These are phyloP conservation scores for Ligdia adustata DNA, from an alignment of 2,888 invertebrate species.

Conservation along the genomic window DNA sequence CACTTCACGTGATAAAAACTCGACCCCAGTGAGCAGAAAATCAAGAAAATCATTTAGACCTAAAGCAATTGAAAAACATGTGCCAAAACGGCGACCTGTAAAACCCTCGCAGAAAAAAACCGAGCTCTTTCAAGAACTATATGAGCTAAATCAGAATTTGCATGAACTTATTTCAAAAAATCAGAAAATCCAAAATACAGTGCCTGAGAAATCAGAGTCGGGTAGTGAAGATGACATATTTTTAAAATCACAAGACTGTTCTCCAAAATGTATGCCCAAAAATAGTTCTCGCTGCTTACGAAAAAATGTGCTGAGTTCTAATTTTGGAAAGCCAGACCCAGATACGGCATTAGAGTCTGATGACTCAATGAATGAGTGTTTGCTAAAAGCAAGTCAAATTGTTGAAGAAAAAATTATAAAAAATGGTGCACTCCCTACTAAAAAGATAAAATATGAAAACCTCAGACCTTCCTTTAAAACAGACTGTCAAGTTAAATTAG, in stretches of 20 bases:
- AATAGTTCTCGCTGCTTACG: conserved; percentile 62
- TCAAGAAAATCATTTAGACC: conserved; percentile 55
- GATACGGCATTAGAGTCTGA: conserved; percentile 75
- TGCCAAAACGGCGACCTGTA: conserved; percentile 59
- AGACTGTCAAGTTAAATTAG: conserved; percentile 54
- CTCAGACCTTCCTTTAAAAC: conserved; percentile 37
- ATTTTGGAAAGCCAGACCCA: conserved; percentile 64
- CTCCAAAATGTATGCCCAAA: conserved; percentile 63
- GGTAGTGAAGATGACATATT: conserved; percentile 74
- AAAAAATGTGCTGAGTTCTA: conserved; percentile 73
- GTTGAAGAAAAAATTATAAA: conserved; percentile 70
- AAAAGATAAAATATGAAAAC: conserved; percentile 49
- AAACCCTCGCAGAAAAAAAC: conserved; percentile 62
- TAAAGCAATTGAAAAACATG: conserved; percentile 58
- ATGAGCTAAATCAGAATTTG: conserved; percentile 74
- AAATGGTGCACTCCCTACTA: conserved; percentile 46
- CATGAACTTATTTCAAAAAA: conserved; percentile 65
- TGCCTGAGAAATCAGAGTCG: conserved; percentile 51
- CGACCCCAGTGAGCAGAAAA: conserved; percentile 70
- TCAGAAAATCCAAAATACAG: conserved; percentile 25
- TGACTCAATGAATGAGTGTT: conserved; percentile 79
- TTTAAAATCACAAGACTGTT: conserved; percentile 61
- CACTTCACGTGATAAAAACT: conserved; percentile 56
- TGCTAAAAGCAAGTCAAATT: conserved; percentile 75
- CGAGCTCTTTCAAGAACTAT: conserved; percentile 70